Base-by-base conservation (phyloP, 2,888 invertebrate species). In the Scaptomyza tumidula region DNA sequence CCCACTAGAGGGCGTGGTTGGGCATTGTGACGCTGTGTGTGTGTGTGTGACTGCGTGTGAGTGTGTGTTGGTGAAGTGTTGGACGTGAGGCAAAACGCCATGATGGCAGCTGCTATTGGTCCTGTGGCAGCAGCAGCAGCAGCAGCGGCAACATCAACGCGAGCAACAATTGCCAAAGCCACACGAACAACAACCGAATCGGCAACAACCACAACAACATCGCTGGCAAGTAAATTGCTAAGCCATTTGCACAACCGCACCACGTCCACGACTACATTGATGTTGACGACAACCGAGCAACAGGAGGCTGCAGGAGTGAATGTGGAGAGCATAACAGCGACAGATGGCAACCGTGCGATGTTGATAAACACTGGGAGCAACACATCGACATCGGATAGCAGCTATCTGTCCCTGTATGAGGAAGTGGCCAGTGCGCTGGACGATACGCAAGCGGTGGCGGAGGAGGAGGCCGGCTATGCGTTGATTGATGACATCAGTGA, bases 401-500 rank as follows among this genome's bases (percentile, higher is more conserved):
- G 64, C 58, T 86, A 71, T 43, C 57, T 71, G 56, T 71, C 78
- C 52, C 66, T 77, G 49, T 84, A 78, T 56, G 83, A 78, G 10
- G 86, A 87, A 50, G 76, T 58, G 19, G 77, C 57, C 57, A 70
- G 56, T 35, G 78, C 59, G 2, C 39, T 76, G 53, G 75, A 70
- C 11, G 75, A 77, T 27, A 66, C 71, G 57, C 75, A 71, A 56
- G 57, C 69, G 52, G 74, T 52, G 31, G 83, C 67, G 52, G 74
- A 54, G 39, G 85, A 71, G 31, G 78, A 76, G 13, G 85, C 78
- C 7, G 79, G 87, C 55, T 87, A 76, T 41, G 83, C 79, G 62
- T 46, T 85, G 55, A 85, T 85, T 62, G 87, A 85, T 31, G 88
- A 83, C 59, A 83, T 85, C 46, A 85, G 83, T 58, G 87, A 85